Base-by-base conservation (phyloP, 2,113 vertebrate genomes). In the Marcusenius ussheri region DNA sequence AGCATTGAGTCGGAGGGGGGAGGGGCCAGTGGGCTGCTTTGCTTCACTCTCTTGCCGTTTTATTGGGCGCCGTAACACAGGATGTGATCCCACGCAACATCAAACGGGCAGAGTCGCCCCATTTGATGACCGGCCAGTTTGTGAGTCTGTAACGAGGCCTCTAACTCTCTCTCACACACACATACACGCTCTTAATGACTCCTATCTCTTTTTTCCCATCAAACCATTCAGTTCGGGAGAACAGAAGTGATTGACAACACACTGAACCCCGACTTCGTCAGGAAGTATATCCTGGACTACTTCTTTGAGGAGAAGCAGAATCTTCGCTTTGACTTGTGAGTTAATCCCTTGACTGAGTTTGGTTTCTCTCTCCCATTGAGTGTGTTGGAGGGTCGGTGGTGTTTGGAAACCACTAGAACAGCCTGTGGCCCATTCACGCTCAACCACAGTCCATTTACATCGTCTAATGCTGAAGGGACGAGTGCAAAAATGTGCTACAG, bases 241-340 rank as follows among this genome's bases (percentile, higher is more conserved):
- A 99, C 98, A 0, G 98, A 99, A 92, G 97, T 98, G 93, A 99
- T 99, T 7, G 97, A 98, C 96, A 99, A 99, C 95, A 97, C 97
- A 0, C 94, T 99, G 85, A 98, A 99, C 93, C 98, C 98, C 0
- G 98, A 99, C 93, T 99, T 99, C 56, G 97, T 99, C 85, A 96
- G 97, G 92, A 99, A 99, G 92, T 99, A 98, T 89, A 97, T 99
- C 70, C 95, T 98, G 24, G 97, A 99, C 93, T 99, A 98, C 93
- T 98, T 97, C 94, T 99, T 99, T 31, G 98, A 99, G 94, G 98
- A 99, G 95, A 97, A 98, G 91, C 98, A 99, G 95, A 98, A 96
- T 90, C 96, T 99, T 53, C 97, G 98, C 89, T 98, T 99, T n/a
- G 98, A 99, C 95, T 95, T 99, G 98, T 99, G 93, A 98, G 98